Evolutionary conservation across 1,140 invertebrate genomes (phyloP), one percentile per base, ranked within the genome.

Genomic region (Glossosoma conforme): DNA sequence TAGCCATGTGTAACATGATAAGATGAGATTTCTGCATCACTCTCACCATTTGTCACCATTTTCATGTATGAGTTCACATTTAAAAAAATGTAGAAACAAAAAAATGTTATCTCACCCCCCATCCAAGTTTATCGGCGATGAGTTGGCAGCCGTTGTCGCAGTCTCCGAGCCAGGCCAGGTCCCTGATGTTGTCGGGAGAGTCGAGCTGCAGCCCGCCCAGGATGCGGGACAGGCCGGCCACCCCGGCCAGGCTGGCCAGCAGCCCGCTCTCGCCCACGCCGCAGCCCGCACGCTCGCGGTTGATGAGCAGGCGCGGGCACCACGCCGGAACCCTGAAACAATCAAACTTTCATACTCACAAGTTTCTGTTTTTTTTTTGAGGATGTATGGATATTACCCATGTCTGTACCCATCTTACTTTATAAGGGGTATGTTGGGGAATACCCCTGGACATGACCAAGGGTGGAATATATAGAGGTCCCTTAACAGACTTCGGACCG

Each of bases 131-230:
- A 28, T 91, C 83, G 17, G 88, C 91, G 19, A 97, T 65, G 10
- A 81, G 68, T 56, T 76, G 64, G 64, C 89, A 90, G 2, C 90
- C 91, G 43, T 87, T 83, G 73, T 98, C 93, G 68, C 93, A 95
- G 59, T 91, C 84, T 1, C 91, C 91, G 25, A 93, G 69, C 68
- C 81, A 84, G 21, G 88, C 87, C n/a, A 96, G 86, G 74, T 97
- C 93, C 14, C 92, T 67, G 2, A 79, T 74, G 40, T 84, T 78
- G 38, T 77, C 73, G 38, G 78, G 75, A 2, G 66, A 62, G 60
- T 89, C 83, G 64, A 89, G 83, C 41, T 82, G 76, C 28, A 92
- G 71, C 0, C 84, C 83, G 2, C 70, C 69, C 4, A 72, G 63
- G 3, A 38, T 20, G 53, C 65, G 62, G 3, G 68, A 62, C 32